phyloP scores from a whole-genome alignment of 2,797 vertebrate genomes.

The Euthynnus affinis region DNA sequence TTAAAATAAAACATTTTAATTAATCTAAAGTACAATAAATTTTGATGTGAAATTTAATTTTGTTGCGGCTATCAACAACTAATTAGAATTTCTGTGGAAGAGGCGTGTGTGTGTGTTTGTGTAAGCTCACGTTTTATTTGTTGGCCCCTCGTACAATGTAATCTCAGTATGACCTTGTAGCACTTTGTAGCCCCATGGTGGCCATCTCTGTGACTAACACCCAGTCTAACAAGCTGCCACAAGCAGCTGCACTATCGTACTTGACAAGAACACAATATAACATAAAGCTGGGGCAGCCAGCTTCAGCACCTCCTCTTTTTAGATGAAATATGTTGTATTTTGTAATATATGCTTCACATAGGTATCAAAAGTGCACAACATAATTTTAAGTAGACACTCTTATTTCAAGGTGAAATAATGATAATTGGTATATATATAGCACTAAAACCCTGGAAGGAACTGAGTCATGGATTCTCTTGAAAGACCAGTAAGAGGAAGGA shows the following conservation, averaged over 20 bases:
- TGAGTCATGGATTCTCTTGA: slow-evolving; percentile 17
- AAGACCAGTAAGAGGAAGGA: not conserved
- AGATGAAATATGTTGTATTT: not conserved
- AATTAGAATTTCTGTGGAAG: not conserved
- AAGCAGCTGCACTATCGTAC: slow-evolving; percentile 38
- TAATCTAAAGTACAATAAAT: not conserved
- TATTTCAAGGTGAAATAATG: not conserved
- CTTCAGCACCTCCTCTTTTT: slow-evolving; percentile 16
- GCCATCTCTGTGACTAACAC: slow-evolving; percentile 66
- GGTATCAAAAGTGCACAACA: not conserved
- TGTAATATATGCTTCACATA: slow-evolving; percentile 1
- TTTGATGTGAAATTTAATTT: not conserved
- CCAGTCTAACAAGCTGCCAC: slow-evolving; percentile 60
- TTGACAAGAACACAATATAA: slow-evolving; percentile 39
- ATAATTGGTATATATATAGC: slow-evolving; percentile 1
- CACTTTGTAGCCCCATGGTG: slow-evolving; percentile 58
- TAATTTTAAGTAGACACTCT: not conserved
- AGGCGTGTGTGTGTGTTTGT: slow-evolving; percentile 33
- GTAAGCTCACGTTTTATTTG: slow-evolving; percentile 27
- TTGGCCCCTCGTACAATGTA: slow-evolving; percentile 34
- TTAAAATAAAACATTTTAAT: not conserved
- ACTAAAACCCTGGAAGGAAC: slow-evolving; percentile 15
- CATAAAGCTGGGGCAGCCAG: slow-evolving; percentile 10
- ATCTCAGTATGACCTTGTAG: slow-evolving; percentile 65
- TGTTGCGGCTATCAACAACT: slow-evolving; percentile 2